Evolutionary conservation across 2,888 invertebrate species (phyloP).

Genomic region (Chelonus formosanus): DNA sequence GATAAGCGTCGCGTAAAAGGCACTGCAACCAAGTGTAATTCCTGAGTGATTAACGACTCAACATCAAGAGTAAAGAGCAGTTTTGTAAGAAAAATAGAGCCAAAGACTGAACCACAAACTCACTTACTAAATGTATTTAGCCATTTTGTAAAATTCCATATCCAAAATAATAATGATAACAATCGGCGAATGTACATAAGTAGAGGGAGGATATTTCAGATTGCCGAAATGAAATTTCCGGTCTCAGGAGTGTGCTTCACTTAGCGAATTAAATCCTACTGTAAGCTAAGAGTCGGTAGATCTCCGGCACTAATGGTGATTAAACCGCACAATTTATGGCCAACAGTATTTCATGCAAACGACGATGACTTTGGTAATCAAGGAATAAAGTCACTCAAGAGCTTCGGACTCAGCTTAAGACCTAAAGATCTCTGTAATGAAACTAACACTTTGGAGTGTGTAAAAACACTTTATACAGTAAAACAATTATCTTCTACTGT

Average conservation of each 20-base stretch:
- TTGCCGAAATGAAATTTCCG: conserved; percentile 31
- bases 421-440: not conserved
- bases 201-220: not conserved
- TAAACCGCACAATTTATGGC: conserved; percentile 34
- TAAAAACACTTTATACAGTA: no score
- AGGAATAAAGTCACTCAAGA: conserved; percentile 11
- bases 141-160: not conserved
- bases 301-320: conserved; percentile 32
- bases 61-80: conserved; percentile 12
- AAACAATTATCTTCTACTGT: no score
- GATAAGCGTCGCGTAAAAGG: conserved; percentile 40
- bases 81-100: not conserved
- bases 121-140: conserved; percentile 14
- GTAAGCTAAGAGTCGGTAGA: conserved; percentile 13
- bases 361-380: conserved; percentile 33
- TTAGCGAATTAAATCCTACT: conserved; percentile 25
- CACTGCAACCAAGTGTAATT: conserved; percentile 33
- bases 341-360: conserved; percentile 33
- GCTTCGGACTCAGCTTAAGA: not conserved
- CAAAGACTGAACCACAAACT: conserved; percentile 4
- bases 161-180: not conserved
- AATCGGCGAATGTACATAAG: not conserved
- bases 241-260: conserved; percentile 20
- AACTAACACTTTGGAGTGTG: not conserved
- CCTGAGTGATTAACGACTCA: conserved; percentile 32